Percentiles rank a stretch among this genome's conserved stretches.
Evolutionary conservation across 2,797 vertebrate genomes (phyloP).

Genomic region (Acanthornis magna): DNA sequence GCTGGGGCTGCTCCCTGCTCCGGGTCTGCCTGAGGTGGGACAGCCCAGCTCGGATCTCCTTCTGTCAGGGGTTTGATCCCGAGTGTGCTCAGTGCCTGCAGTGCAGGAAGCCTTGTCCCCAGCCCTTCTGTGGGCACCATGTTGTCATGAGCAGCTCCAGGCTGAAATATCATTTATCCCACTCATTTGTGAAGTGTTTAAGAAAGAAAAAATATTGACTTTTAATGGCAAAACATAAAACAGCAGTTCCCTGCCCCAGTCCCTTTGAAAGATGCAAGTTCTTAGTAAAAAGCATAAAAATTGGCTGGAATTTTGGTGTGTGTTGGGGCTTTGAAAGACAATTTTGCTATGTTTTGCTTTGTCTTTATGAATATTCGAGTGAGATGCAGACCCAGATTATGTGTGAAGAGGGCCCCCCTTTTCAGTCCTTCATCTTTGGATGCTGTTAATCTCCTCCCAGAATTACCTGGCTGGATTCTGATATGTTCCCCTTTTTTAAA

Average conservation of each 20-base stretch:
- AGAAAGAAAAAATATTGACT: neutral
- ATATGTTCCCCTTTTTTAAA: neutral
- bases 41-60: neutral
- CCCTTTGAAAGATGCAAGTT: neutral
- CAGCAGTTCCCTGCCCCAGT: accelerated
- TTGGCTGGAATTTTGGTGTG: neutral
- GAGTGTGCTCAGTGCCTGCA: neutral
- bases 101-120: neutral
- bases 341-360: neutral
- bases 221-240: neutral
- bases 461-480: neutral
- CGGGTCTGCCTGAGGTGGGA: accelerated
- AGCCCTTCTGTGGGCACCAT: neutral
- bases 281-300: neutral
- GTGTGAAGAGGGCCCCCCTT: accelerated
- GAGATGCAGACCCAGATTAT: neutral
- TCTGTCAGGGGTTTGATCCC: neutral
- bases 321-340: neutral
- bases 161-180: neutral
- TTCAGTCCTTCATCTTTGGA: neutral
- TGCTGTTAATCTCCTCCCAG: neutral
- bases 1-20: neutral
- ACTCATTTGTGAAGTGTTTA: neutral
- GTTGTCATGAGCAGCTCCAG: neutral
- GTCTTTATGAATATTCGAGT: neutral